Percentiles rank a stretch among this genome's conserved stretches.
Evolutionary conservation across 2,888 invertebrate species (phyloP).

Genomic region (Euzetes globulus): DNA sequence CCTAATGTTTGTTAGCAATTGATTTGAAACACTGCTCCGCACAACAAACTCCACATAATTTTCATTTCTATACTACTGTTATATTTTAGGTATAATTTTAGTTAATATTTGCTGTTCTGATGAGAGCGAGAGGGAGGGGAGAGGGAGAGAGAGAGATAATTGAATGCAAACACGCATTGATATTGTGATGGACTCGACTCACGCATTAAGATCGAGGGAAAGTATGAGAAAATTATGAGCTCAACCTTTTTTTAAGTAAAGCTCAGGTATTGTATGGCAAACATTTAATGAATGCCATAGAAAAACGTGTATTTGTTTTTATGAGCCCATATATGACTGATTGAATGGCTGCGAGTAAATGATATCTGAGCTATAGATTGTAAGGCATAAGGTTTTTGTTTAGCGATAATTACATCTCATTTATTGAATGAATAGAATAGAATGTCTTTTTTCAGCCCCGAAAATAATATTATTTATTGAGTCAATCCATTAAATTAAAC

Average conservation of each 20-base stretch:
- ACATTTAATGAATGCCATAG: slow-evolving; percentile 3
- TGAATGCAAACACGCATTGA: slow-evolving; percentile 25
- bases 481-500: slow-evolving; percentile 15
- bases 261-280: background rate
- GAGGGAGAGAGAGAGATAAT: background rate
- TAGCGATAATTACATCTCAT: slow-evolving; percentile 6
- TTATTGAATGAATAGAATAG: slow-evolving; percentile 5
- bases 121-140: background rate
- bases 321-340: background rate
- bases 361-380: background rate
- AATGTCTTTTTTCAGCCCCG: background rate
- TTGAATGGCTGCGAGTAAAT: slow-evolving; percentile 8
- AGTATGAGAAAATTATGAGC: background rate
- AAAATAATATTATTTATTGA: slow-evolving; percentile 15
- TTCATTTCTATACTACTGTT: background rate
- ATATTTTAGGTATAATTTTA: background rate
- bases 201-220: background rate
- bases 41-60: background rate
- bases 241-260: background rate
- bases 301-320: background rate
- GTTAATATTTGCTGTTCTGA: background rate
- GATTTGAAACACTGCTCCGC: background rate
- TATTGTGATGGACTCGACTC: slow-evolving; percentile 23
- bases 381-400: background rate
- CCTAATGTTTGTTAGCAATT: background rate